Conservation (phyloP, 1,140 invertebrate genomes). For the Drosophila paulistorum region DNA sequence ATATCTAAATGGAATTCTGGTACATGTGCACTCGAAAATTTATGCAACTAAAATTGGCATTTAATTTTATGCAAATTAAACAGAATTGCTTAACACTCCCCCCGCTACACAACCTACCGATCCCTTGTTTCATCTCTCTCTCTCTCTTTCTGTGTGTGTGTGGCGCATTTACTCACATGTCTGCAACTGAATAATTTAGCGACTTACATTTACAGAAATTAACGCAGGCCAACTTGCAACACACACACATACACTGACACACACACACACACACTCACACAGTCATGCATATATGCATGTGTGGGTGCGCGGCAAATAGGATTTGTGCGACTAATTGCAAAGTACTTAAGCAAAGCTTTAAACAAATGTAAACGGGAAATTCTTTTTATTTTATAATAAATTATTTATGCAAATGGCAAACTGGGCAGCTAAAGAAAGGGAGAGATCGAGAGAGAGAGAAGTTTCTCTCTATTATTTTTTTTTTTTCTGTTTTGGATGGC, state of each 20-base stretch:
- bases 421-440: conserved; percentile 10
- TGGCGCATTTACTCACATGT: conserved; percentile 62
- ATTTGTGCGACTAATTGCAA: conserved; percentile 82
- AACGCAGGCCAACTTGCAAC: conserved; percentile 51
- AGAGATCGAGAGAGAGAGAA: background rate
- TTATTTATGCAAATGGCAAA: conserved; percentile 68
- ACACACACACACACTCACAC: conserved; percentile 23
- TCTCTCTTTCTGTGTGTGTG: conserved; percentile 35
- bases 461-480: background rate
- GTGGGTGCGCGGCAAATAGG: conserved; percentile 63
- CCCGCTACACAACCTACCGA: no score
- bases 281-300: conserved; percentile 31
- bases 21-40: conserved; percentile 9
- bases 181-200: conserved; percentile 76
- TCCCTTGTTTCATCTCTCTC: background rate
- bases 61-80: conserved; percentile 77
- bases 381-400: conserved; percentile 63
- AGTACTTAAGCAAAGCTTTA: conserved; percentile 81
- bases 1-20: background rate
- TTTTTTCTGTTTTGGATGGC: background rate
- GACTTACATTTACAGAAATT: conserved; percentile 80
- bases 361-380: conserved; percentile 76
- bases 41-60: conserved; percentile 67
- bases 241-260: conserved; percentile 1
- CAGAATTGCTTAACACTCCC: background rate